Evolutionary conservation across 2,113 vertebrate genomes (phyloP).

Genomic region (Cephalopterus ornatus): DNA sequence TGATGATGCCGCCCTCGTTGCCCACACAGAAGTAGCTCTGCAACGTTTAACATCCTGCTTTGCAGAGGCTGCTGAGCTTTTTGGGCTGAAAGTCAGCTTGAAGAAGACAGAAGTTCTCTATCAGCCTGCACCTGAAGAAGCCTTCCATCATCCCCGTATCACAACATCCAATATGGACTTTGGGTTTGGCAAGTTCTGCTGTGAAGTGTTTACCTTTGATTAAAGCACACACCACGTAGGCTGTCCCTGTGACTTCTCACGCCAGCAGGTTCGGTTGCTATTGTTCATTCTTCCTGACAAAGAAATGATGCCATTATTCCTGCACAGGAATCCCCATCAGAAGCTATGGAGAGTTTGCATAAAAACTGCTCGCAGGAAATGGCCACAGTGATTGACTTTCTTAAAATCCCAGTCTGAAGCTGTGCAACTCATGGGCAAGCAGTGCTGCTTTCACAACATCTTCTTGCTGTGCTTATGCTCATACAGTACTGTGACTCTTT

Average conservation of each 20-base stretch:
- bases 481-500: neutral
- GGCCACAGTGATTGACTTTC: neutral
- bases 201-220: neutral
- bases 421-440: neutral
- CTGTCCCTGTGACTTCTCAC: neutral
- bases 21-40: too few relatives aligned
- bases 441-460: neutral
- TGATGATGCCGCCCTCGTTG: too few relatives aligned
- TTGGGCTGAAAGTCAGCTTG: too few relatives aligned
- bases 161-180: neutral
- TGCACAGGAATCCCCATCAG: neutral
- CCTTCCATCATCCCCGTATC: too few relatives aligned
- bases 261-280: fast-evolving
- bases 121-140: too few relatives aligned
- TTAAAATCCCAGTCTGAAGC: neutral
- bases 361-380: neutral
- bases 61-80: too few relatives aligned
- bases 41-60: too few relatives aligned
- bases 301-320: neutral
- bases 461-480: neutral
- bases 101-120: too few relatives aligned
- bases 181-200: neutral
- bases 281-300: neutral
- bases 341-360: neutral
- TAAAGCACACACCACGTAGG: neutral